Evolutionary conservation across 2,113 vertebrate genomes (phyloP).

Genomic region (Vulpes lagopus): DNA sequence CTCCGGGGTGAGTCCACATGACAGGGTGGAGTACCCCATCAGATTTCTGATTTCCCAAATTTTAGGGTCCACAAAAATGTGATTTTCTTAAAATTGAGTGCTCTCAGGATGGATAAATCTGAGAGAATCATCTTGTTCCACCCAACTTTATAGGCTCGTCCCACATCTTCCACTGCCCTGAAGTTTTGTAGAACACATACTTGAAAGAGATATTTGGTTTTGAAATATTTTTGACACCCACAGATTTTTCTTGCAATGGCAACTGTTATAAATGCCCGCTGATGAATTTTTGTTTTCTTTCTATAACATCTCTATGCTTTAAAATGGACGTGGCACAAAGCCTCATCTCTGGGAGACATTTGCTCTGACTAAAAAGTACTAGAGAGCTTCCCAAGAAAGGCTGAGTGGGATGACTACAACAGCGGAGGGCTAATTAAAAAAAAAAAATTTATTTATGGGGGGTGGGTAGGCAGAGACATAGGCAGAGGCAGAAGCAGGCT

Average conservation of each 20-base stretch:
- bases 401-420: rapidly evolving
- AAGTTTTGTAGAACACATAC: not conserved
- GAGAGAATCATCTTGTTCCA: not conserved
- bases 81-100: conserved; percentile 18
- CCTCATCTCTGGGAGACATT: not conserved
- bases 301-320: not conserved
- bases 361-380: not conserved
- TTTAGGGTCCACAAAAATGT: not conserved
- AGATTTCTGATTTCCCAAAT: not conserved
- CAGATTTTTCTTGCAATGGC: conserved; percentile 34
- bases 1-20: not conserved
- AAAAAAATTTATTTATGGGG: too few species aligned
- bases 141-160: not conserved
- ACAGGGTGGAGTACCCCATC: not conserved
- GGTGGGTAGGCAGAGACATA: too few species aligned
- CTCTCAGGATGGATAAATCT: not conserved
- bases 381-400: not conserved
- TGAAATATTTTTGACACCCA: conserved; percentile 50
- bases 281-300: not conserved
- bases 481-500: too few species aligned
- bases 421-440: rapidly evolving
- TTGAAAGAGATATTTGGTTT: conserved; percentile 49
- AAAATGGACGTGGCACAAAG: not conserved
- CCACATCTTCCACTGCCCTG: not conserved
- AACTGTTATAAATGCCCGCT: not conserved